Evolutionary conservation across 1,140 invertebrate species (phyloP).

Genomic region (Lordiphosa collinella): DNA sequence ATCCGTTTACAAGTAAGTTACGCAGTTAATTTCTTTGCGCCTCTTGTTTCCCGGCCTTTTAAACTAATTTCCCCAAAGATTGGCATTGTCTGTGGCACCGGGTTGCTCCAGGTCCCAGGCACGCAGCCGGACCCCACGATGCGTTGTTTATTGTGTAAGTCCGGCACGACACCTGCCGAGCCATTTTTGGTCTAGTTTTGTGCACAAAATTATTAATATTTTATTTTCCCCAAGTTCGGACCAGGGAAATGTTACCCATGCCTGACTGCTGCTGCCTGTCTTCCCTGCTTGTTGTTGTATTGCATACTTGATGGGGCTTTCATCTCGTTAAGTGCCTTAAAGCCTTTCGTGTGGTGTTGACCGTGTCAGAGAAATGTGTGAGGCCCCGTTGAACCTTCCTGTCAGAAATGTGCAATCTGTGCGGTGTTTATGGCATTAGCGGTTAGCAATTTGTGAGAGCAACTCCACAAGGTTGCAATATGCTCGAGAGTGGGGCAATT

Average conservation of each 20-base stretch:
- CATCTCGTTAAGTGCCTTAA: conserved; percentile 70
- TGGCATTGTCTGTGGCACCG: conserved; percentile 16
- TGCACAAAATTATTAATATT: conserved; percentile 69
- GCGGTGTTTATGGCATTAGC: conserved; percentile 57
- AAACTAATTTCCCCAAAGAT: conserved; percentile 73
- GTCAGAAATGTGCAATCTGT: conserved; percentile 67
- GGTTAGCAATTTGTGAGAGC: conserved; percentile 36
- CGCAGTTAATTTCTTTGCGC: conserved; percentile 63
- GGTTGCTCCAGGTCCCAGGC: conserved; percentile 32
- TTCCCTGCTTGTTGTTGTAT: conserved; percentile 21
- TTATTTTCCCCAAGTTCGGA: conserved; percentile 29
- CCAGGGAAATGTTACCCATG: not conserved
- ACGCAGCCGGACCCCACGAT: conserved; percentile 40
- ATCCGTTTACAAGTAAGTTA: conserved; percentile 76
- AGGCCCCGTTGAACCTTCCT: conserved; percentile 34
- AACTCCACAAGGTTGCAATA: conserved; percentile 6
- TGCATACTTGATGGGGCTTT: conserved; percentile 63
- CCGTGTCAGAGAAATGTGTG: not conserved
- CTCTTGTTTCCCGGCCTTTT: conserved; percentile 49
- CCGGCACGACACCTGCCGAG: conserved; percentile 65
- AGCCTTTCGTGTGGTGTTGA: conserved; percentile 34
- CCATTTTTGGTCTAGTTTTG: conserved; percentile 54
- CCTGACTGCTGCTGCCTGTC: conserved; percentile 5
- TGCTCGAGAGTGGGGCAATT: not conserved
- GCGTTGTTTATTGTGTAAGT: conserved; percentile 69